A percentile compares a stretch with the other conserved stretches of the same genome.
Evolutionary conservation across 2,113 vertebrate species (phyloP).

Genomic region (Eptesicus fuscus): DNA sequence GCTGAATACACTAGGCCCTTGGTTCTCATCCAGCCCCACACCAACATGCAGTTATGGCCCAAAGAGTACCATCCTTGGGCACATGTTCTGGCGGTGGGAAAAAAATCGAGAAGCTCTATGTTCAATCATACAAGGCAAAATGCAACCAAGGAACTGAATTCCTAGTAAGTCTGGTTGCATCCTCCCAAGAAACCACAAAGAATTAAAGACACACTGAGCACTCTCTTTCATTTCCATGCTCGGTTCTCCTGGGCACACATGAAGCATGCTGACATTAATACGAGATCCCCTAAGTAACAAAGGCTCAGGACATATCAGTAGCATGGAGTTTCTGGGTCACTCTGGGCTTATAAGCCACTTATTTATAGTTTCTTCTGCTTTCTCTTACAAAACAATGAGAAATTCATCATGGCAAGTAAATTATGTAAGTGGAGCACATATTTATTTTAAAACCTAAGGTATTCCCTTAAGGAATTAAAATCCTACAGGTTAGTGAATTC

Average conservation of each 20-base stretch:
- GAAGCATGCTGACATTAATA: background rate
- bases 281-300: background rate
- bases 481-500: background rate
- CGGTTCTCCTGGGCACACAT: background rate
- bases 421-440: background rate
- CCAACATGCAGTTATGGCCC: background rate
- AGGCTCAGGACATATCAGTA: background rate
- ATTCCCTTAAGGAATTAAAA: conserved; percentile 12
- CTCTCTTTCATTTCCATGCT: background rate
- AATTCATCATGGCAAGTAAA: background rate
- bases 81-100: background rate
- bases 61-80: background rate
- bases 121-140: background rate
- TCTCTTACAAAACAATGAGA: conserved; percentile 3
- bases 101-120: background rate
- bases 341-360: background rate
- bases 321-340: background rate
- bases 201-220: background rate
- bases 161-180: background rate
- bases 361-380: background rate
- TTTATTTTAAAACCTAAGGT: conserved; percentile 14
- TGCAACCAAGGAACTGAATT: conserved; percentile 1
- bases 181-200: background rate
- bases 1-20: background rate
- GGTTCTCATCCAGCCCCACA: background rate